phyloP scores from a whole-genome alignment of 2,888 invertebrate species.

The Eupeodes latifasciatus region DNA sequence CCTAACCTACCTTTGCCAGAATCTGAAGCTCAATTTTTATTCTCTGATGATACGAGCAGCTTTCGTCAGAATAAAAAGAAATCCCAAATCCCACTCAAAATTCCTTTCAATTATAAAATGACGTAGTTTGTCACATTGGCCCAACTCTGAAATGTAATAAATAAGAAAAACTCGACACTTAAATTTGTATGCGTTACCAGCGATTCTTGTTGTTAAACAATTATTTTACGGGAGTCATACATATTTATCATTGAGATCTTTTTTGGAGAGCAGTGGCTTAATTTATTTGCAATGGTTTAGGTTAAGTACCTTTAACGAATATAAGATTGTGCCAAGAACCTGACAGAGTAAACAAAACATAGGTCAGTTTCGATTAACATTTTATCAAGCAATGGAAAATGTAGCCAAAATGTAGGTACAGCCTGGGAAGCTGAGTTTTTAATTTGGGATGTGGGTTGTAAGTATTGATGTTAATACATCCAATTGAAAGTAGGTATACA shows the following conservation, averaged over 20 bases:
- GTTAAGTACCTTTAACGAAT: background rate
- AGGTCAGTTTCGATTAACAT: slow-evolving; percentile 28
- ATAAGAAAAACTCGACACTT: slow-evolving; percentile 25
- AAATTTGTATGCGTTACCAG: slow-evolving; percentile 7
- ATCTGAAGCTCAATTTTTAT: slow-evolving; percentile 1
- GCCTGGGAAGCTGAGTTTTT: background rate
- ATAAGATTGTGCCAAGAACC: background rate
- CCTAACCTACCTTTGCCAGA: background rate
- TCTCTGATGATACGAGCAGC: background rate
- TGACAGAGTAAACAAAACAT: slow-evolving; percentile 2
- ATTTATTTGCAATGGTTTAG: background rate
- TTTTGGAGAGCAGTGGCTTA: background rate
- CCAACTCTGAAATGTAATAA: slow-evolving; percentile 23
- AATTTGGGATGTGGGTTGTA: too few species aligned
- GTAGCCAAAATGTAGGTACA: background rate
- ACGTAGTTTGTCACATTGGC: slow-evolving; percentile 51
- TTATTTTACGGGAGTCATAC: background rate
- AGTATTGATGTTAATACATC: too few species aligned
- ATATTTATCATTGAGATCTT: slow-evolving; percentile 22
- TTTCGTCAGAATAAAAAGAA: slow-evolving; percentile 22
- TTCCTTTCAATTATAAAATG: slow-evolving; percentile 54
- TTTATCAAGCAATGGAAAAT: background rate
- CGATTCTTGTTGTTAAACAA: slow-evolving; percentile 15
- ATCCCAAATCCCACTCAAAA: slow-evolving; percentile 48
- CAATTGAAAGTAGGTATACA: too few species aligned